Conservation (phyloP, 2,113 vertebrate species). For the Phycodurus eques region DNA sequence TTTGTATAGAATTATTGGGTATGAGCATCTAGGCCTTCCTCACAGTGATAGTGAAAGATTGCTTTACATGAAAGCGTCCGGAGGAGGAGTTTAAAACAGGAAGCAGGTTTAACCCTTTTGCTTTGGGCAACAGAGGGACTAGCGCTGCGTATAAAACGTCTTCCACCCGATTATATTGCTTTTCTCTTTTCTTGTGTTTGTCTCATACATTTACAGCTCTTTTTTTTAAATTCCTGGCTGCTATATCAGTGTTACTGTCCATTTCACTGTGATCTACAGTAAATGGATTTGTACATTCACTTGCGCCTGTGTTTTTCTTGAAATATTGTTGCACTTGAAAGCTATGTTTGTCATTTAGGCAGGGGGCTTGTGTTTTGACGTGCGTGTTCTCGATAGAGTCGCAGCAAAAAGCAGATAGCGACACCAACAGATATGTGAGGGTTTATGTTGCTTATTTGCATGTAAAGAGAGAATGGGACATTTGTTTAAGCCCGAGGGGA, state of each 20-base stretch:
- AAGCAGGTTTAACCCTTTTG: conserved; percentile 71
- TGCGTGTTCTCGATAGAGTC: conserved; percentile 9
- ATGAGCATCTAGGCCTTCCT: conserved; percentile 59
- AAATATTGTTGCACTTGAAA: conserved; percentile 39
- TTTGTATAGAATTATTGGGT: conserved; percentile 67
- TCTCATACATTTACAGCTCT: conserved; percentile 3
- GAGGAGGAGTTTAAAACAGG: conserved; percentile 71
- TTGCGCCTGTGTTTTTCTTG: conserved; percentile 18
- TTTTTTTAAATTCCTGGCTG: conserved; percentile 9
- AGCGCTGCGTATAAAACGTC: conserved; percentile 28
- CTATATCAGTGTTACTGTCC: conserved; percentile 33
- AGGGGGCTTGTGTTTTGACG: conserved; percentile 12
- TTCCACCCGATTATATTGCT: background rate
- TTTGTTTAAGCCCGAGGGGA: conserved; percentile 58
- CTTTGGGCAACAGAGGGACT: conserved; percentile 56
- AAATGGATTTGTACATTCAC: conserved; percentile 24
- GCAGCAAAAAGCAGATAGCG: conserved; percentile 35
- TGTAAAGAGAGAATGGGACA: conserved; percentile 50
- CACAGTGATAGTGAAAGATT: conserved; percentile 66
- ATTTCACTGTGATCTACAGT: conserved; percentile 24
- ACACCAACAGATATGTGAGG: conserved; percentile 21
- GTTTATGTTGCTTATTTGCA: conserved; percentile 44
- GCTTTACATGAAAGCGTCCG: conserved; percentile 71
- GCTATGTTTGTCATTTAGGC: conserved; percentile 20
- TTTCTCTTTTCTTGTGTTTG: conserved; percentile 9